A percentile compares a stretch with the other conserved stretches of the same genome.
phyloP scores from a whole-genome alignment of 2,888 invertebrate genomes.

The Tiphia femorata region DNA sequence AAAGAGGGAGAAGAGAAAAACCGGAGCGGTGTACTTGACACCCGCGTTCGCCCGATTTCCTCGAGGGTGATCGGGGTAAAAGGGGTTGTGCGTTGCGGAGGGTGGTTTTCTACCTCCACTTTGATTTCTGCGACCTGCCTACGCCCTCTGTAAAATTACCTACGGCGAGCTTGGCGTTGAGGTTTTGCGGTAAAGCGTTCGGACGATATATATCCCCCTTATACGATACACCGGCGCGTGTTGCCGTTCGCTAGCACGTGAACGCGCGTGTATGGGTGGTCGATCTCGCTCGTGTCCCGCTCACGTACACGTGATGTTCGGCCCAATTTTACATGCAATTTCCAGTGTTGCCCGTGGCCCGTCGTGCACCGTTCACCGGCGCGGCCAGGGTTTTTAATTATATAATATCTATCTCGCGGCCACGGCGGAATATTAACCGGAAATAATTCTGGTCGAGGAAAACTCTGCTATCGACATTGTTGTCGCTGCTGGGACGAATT shows the following conservation, averaged over 20 bases:
- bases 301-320: conserved; percentile 19
- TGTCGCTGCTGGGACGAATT: too few relatives aligned
- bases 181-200: conserved; percentile 42
- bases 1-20: conserved; percentile 19
- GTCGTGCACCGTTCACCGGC: conserved; percentile 22
- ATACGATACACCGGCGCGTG: conserved; percentile 5
- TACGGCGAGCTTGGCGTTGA: conserved; percentile 35
- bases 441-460: conserved; percentile 40
- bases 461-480: conserved; percentile 45
- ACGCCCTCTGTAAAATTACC: conserved; percentile 42
- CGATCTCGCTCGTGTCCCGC: background rate
- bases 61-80: too few relatives aligned
- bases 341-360: conserved; percentile 35
- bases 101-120: conserved; percentile 14
- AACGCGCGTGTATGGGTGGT: conserved; percentile 15
- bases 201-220: conserved; percentile 31
- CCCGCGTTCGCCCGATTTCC: conserved; percentile 32
- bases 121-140: conserved; percentile 35
- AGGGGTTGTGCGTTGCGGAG: too few relatives aligned
- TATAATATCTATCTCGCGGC: conserved; percentile 38
- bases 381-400: conserved; percentile 45
- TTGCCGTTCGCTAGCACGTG: background rate
- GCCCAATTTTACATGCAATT: conserved; percentile 53
- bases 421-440: conserved; percentile 46
- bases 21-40: conserved; percentile 46